phyloP scores from a whole-genome alignment of 1,140 invertebrate species.

The Macrotrachela quadricornifera region DNA sequence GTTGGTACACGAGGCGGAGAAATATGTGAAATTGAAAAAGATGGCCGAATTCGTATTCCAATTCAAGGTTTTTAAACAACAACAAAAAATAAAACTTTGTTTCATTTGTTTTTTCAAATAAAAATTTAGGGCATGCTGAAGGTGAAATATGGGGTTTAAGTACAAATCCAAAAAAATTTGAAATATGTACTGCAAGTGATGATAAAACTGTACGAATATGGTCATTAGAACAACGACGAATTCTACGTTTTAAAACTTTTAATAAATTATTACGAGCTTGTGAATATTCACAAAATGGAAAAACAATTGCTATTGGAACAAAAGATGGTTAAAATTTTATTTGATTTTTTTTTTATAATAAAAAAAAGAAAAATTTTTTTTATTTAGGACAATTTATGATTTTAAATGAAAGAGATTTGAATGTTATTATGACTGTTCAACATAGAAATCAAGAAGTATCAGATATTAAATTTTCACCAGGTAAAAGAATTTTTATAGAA shows the following conservation, averaged over 20 bases:
- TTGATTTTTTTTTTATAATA: background rate
- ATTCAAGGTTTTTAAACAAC: constrained; percentile 14
- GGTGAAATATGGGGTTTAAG: constrained; percentile 30
- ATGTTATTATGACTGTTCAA: constrained; percentile 20
- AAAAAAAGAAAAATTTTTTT: background rate
- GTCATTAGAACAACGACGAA: background rate
- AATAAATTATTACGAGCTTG: constrained; percentile 26
- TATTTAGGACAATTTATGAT: too few relatives aligned
- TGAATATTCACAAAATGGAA: constrained; percentile 25
- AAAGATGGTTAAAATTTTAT: constrained; percentile 23
- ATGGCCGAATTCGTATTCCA: constrained; percentile 16
- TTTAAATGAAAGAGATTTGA: constrained; percentile 10
- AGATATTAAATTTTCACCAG: constrained; percentile 28
- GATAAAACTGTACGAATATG: constrained; percentile 21
- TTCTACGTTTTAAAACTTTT: constrained; percentile 10
- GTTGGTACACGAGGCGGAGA: constrained; percentile 27
- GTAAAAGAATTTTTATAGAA: constrained; percentile 10
- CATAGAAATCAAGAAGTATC: constrained; percentile 30
- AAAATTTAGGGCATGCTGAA: constrained; percentile 22
- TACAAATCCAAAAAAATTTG: constrained; percentile 20
- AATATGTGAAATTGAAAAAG: constrained; percentile 22
- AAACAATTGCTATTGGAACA: constrained; percentile 22
- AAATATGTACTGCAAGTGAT: constrained; percentile 28
- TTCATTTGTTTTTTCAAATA: too few relatives aligned
- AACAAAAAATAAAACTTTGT: too few relatives aligned